Base-by-base conservation (phyloP, 2,888 invertebrate species). In the Timema podura region DNA sequence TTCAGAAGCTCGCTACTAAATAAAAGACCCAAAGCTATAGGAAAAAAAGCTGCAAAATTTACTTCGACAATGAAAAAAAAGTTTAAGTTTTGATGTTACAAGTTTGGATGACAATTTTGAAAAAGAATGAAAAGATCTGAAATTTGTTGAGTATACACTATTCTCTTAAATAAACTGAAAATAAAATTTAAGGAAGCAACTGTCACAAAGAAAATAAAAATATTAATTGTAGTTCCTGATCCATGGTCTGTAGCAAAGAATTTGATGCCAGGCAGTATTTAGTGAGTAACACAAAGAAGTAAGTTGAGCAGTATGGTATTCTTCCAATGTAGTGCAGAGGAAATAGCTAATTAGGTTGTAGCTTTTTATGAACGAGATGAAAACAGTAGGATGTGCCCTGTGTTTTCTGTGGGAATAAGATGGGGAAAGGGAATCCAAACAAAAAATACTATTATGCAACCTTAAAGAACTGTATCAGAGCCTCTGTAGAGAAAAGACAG, bases 151-250 rank as follows among this genome's bases (percentile, higher is more conserved):
- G 6, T n/a, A n/a, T 45, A 9, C 13, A 46, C n/a, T 54, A 48
- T 54, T 54, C 11, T 49, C 49, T 49, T 49, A 49, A 9, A 49
- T 11, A 49, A 49, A 49, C 49, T 49, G 11, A n/a, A 49, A 54
- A 54, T 13, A 54, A 54, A 54, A 6, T 15, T 10, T 54, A 6
- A 54, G 16, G 16, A 54, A 54, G 16, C 54, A 54, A 54, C 13
- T 10, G 16, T 54, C 54, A 13, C 13, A 54, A 16, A 54, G 54
- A 54, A 54, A 54, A 54, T 54, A 54, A 54, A 54, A 54, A 54
- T 54, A 54, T 16, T 54, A 54, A 54, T 13, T 10, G 13, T 54
- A 54, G 10, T 54, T 7, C 54, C 54, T 15, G 6, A 54, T 13
- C 16, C 54, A 54, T 54, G 54, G 11, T 54, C 54, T 7, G 54